phyloP scores from a whole-genome alignment of 2,797 vertebrate genomes.

The Pseudopleuronectes americanus region DNA sequence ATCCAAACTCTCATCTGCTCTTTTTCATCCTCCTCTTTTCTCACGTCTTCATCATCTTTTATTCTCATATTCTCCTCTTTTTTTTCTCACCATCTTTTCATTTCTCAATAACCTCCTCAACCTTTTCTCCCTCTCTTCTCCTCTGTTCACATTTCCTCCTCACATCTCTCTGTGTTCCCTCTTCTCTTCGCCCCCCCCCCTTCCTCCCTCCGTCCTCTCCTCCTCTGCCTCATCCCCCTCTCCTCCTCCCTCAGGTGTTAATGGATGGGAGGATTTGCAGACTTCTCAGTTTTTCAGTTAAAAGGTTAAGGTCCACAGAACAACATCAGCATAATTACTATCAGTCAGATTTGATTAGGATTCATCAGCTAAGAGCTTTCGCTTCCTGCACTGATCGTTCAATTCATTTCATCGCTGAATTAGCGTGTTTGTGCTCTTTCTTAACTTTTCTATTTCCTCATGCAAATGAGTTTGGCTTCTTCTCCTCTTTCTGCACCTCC shows the following conservation, averaged over 20 bases:
- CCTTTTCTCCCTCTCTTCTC: too few species aligned
- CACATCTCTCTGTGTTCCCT: neutral
- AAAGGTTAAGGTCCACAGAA: constrained; percentile 84
- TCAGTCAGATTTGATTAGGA: constrained; percentile 85
- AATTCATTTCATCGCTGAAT: constrained; percentile 83
- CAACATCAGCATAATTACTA: constrained; percentile 85
- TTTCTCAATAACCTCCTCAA: neutral
- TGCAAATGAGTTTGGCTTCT: constrained; percentile 52
- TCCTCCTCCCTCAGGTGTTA: constrained; percentile 68
- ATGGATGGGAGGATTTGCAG: constrained; percentile 79
- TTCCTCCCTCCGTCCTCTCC: neutral
- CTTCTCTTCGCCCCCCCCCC: neutral
- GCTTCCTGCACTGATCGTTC: constrained; percentile 72
- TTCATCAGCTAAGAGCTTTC: constrained; percentile 79
- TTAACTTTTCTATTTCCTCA: constrained; percentile 75
- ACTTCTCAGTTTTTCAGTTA: constrained; percentile 74
- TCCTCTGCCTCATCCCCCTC: constrained; percentile 15
- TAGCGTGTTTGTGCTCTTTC: constrained; percentile 77
- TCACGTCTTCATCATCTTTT: neutral
- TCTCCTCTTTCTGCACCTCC: constrained; percentile 7
- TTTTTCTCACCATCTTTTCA: neutral
- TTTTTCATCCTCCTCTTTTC: constrained; percentile 10
- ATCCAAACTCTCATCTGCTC: neutral
- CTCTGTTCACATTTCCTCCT: neutral
- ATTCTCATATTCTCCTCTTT: neutral